Evolutionary conservation across 1,140 invertebrate species (phyloP), one percentile per base, ranked within the genome.

Genomic region (Oncopodura yosiiana): DNA sequence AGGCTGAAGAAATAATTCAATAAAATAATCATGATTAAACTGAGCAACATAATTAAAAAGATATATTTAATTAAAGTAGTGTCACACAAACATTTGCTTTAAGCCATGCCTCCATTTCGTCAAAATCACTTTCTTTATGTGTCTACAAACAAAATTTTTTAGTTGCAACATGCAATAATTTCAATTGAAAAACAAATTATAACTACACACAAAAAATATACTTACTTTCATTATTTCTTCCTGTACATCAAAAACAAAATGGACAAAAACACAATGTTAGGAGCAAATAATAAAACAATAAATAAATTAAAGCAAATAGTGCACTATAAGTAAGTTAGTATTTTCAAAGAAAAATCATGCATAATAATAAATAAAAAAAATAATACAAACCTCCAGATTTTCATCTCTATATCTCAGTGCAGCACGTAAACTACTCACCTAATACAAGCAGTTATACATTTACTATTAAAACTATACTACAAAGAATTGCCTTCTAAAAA

Each of bases 91-190:
- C 78, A 68, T 75, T 75, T 63, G 74, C 80, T 66, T 78, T 81
- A 66, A 93, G 78, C 89, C 89, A 94, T 66, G 86, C 83, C 65
- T 88, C 88, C 80, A 93, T 92, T 75, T 94, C 89, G 75, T 88
- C 87, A 75, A 92, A 87, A 72, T 94, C 89, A 70, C 81, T 81
- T 67, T 89, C 84, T 73, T 81, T 82, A 63, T 80, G 81, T 75
- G 75, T 83, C 81, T 81, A 71, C 68, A 69, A 59, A 41, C 32
- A 50, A 43, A 45, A 48, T 41, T 9, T 12, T 46, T 42, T 12
- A 51, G 34, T 21, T 4, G 42, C 27, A 42, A 49, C 9, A 24
- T 38, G 30, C 16, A 39, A n/a, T 5, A 34, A 39, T 37, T 34
- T 12, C 14, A 42, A 19, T 36, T 19, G 38, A 51, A 56, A 32